phyloP scores from a whole-genome alignment of 2,888 invertebrate species.

The Troides aeacus region DNA sequence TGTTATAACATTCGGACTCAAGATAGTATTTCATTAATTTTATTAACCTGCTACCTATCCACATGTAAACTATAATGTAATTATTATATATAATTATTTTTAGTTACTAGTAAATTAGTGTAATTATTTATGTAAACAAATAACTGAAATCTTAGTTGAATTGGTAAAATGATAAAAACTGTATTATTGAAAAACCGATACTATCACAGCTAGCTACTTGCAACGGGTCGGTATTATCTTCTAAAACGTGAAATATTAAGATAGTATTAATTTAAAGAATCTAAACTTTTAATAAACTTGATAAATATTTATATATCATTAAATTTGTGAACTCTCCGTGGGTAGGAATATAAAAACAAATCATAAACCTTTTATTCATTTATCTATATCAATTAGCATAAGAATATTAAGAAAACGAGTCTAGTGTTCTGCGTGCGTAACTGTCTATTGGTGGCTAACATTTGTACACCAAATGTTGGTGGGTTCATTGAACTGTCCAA shows the following conservation, averaged over 20 bases:
- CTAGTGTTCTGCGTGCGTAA: slow-evolving; percentile 5
- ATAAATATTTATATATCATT: too few relatives aligned
- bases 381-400: slow-evolving; percentile 11
- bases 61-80: too few relatives aligned
- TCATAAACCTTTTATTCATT: background rate
- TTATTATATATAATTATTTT: too few relatives aligned
- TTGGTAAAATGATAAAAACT: background rate
- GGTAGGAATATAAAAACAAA: background rate
- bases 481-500: slow-evolving; percentile 25
- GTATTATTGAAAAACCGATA: background rate
- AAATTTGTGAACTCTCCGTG: background rate
- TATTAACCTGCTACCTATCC: too few relatives aligned
- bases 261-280: too few relatives aligned
- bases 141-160: background rate
- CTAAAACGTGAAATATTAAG: too few relatives aligned
- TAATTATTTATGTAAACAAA: too few relatives aligned
- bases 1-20: too few relatives aligned
- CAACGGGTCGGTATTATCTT: too few relatives aligned
- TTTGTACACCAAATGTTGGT: slow-evolving; percentile 30
- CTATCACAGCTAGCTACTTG: background rate
- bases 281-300: too few relatives aligned
- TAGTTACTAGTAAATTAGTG: too few relatives aligned
- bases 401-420: slow-evolving; percentile 8
- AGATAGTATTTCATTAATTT: too few relatives aligned
- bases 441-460: slow-evolving; percentile 28